phyloP scores from a whole-genome alignment of 2,797 vertebrate species.

The Bradypodion ventrale region DNA sequence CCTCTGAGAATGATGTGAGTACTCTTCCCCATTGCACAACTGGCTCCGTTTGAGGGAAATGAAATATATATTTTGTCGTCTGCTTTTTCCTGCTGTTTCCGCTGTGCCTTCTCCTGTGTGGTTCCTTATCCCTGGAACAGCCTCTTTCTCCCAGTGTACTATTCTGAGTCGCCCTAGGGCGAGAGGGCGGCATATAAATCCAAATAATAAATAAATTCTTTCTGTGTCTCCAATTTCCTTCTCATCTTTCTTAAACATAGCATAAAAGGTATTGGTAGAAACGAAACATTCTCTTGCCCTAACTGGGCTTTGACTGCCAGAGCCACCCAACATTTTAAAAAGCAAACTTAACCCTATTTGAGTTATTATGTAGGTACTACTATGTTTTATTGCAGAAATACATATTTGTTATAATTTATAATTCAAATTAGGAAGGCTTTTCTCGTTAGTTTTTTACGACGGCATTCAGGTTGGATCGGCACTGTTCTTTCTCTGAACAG shows the following conservation, averaged over 20 bases:
- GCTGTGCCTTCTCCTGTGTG: background rate
- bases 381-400: no score
- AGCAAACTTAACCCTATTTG: background rate
- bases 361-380: background rate
- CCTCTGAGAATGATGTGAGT: constrained; percentile 94
- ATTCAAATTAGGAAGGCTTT: no score
- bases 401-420: no score
- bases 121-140: background rate
- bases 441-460: no score
- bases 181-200: no score
- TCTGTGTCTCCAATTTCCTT: background rate
- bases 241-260: background rate
- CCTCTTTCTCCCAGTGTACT: background rate
- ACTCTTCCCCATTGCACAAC: background rate
- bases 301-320: background rate
- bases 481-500: background rate
- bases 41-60: background rate
- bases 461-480: background rate
- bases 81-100: background rate
- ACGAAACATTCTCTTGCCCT: background rate
- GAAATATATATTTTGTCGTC: background rate
- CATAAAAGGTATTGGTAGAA: background rate
- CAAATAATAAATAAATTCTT: no score
- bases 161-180: no score
- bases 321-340: background rate